Evolutionary conservation across 2,797 vertebrate species (phyloP).

Genomic region (Coracias cyanogaster): DNA sequence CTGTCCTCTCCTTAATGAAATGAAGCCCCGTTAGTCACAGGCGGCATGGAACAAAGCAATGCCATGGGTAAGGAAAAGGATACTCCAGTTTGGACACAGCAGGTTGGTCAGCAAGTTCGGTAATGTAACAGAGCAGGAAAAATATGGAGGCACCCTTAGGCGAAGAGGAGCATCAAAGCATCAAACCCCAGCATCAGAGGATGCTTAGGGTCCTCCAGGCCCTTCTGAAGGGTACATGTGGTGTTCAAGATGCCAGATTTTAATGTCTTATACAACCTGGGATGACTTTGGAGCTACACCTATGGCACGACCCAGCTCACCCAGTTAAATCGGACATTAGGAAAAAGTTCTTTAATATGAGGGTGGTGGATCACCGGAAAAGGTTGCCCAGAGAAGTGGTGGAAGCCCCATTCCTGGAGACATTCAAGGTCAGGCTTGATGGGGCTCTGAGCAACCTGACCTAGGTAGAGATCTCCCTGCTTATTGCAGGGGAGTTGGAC

Average conservation of each 20-base stretch:
- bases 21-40: not conserved
- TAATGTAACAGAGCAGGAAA: not conserved
- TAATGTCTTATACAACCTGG: not conserved
- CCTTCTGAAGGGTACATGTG: not conserved
- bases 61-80: not conserved
- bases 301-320: accelerated
- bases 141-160: not conserved
- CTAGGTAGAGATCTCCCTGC: no score
- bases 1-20: constrained; percentile 38
- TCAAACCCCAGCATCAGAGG: not conserved
- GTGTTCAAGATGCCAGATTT: not conserved
- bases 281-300: not conserved
- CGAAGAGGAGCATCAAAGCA: not conserved
- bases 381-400: no score
- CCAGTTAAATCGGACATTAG: not conserved
- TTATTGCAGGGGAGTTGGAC: no score
- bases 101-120: not conserved
- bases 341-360: no score
- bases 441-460: no score
- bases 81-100: not conserved
- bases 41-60: not conserved
- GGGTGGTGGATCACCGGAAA: no score
- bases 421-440: no score
- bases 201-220: not conserved
- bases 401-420: no score